These are phyloP conservation scores for Drosophila fulvimacula DNA, from an alignment of 2,888 invertebrate species.

Conservation along the genomic window DNA sequence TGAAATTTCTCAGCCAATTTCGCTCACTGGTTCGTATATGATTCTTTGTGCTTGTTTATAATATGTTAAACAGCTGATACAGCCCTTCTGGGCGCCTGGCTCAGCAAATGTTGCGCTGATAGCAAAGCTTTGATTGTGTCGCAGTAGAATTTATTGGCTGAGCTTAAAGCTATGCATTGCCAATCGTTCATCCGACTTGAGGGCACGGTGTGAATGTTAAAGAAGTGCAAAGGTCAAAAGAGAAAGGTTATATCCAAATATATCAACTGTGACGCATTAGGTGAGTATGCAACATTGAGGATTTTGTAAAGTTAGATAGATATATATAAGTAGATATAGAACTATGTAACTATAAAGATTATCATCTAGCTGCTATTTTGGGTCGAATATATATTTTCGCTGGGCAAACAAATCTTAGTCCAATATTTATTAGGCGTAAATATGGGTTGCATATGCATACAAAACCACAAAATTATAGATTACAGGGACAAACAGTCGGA, in stretches of 20 bases:
- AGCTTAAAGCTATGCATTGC: background rate
- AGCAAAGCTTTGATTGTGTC: constrained; percentile 8
- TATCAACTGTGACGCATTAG: background rate
- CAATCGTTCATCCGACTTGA: background rate
- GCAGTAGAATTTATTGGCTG: background rate
- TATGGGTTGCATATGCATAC: too few relatives aligned
- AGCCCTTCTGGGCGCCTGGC: constrained; percentile 26
- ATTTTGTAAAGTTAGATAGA: background rate
- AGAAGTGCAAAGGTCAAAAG: background rate
- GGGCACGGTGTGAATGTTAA: background rate
- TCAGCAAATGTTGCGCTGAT: constrained; percentile 19
- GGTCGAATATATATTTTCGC: background rate
- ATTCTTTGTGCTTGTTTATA: background rate
- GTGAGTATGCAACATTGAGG: too few relatives aligned
- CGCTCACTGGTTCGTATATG: constrained; percentile 13
- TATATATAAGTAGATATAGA: background rate
- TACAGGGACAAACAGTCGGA: background rate
- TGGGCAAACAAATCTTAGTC: background rate
- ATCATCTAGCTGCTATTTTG: background rate
- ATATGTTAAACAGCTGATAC: constrained; percentile 24
- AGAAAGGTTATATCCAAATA: background rate
- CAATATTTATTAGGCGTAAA: background rate
- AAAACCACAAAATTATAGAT: background rate
- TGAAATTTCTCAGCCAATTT: constrained; percentile 14
- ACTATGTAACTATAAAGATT: background rate